These are phyloP conservation scores for Lepeophtheirus nordmannii DNA, from an alignment of 2,888 invertebrate species.

Conservation along the genomic window DNA sequence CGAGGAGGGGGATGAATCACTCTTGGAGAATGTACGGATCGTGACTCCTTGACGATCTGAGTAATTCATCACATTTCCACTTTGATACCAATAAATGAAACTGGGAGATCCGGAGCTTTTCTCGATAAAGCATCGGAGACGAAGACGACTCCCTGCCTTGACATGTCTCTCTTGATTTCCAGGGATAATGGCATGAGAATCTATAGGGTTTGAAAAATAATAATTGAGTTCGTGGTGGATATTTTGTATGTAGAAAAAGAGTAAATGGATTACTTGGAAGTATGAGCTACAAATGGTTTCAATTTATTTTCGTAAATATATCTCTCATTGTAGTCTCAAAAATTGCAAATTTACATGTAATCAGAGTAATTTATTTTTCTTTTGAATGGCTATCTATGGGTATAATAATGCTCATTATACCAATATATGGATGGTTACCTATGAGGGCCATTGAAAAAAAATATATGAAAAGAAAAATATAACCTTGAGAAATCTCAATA, in stretches of 20 bases:
- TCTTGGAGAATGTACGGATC: neutral
- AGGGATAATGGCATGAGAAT: conserved; percentile 72
- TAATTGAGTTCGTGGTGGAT: neutral
- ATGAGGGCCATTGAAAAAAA: no score
- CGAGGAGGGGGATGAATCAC: neutral
- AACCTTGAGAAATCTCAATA: no score
- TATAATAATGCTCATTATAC: no score
- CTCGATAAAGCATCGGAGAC: conserved; percentile 4
- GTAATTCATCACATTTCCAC: conserved; percentile 8
- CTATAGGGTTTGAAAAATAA: conserved; percentile 38
- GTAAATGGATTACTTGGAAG: no score
- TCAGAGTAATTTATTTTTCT: neutral
- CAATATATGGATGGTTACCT: no score
- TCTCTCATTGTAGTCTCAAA: neutral
- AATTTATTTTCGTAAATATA: neutral
- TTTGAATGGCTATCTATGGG: neutral
- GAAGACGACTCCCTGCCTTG: conserved; percentile 35
- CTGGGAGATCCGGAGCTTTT: conserved; percentile 26
- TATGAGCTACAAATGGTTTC: neutral
- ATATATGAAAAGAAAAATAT: no score
- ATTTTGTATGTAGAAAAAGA: no score
- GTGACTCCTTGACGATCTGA: conserved; percentile 5
- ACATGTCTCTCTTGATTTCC: conserved; percentile 71
- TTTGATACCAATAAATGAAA: conserved; percentile 47
- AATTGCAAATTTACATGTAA: neutral